These are phyloP conservation scores for Bombyx mori DNA, from an alignment of 1,140 invertebrate species.

Conservation along the genomic window ASM3026992v2 NC_085112.1:9412001-9412500, in stretches of 20 bases:
- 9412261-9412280: constrained; percentile 47
- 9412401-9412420: constrained; percentile 32
- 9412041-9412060: no score
- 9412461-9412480: background rate
- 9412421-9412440: constrained; percentile 40
- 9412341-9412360: constrained; percentile 57
- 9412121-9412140: no score
- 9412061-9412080: no score
- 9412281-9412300: constrained; percentile 57
- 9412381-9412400: constrained; percentile 48
- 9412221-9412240: constrained; percentile 1
- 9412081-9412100: no score
- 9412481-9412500: no score
- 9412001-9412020: no score
- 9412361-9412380: constrained; percentile 50
- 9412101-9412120: no score
- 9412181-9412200: no score
- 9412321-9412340: constrained; percentile 42
- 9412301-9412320: constrained; percentile 57
- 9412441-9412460: constrained; percentile 31
- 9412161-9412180: no score
- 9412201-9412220: background rate
- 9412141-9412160: no score
- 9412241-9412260: constrained; percentile 38
- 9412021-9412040: no score